Percentiles rank a stretch among this genome's conserved stretches.
Evolutionary conservation across 1,140 invertebrate genomes (phyloP).

Genomic region (Drosophila rhopaloa): DNA sequence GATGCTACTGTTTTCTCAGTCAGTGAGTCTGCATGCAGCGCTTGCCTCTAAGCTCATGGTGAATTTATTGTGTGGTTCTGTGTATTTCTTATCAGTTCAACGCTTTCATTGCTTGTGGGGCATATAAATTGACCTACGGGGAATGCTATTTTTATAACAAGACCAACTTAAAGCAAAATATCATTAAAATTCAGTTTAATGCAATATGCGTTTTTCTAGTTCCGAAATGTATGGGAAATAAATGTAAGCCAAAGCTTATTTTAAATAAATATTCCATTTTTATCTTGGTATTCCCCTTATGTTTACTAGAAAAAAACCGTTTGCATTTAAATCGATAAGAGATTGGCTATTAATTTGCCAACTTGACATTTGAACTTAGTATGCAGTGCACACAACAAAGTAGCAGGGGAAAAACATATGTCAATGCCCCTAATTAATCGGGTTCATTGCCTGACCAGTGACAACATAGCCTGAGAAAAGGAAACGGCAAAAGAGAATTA

Average conservation of each 20-base stretch:
- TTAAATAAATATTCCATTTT: background rate
- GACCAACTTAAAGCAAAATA: background rate
- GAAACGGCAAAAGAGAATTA: slow-evolving; percentile 34
- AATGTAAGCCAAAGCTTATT: too few species aligned
- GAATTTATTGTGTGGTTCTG: slow-evolving; percentile 9
- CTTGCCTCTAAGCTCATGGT: slow-evolving; percentile 2
- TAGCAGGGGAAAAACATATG: slow-evolving; percentile 38
- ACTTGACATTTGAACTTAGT: slow-evolving; percentile 62
- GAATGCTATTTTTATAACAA: background rate
- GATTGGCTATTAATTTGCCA: slow-evolving; percentile 37
- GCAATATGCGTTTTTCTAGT: too few species aligned
- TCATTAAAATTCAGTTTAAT: background rate
- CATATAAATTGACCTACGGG: background rate
- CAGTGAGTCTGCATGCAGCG: background rate
- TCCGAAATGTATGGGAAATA: too few species aligned
- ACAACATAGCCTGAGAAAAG: slow-evolving; percentile 14
- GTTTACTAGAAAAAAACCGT: background rate
- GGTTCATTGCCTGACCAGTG: slow-evolving; percentile 74
- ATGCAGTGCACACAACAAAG: background rate
- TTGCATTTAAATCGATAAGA: slow-evolving; percentile 18
- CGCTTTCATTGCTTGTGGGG: background rate
- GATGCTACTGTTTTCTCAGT: slow-evolving; percentile 5
- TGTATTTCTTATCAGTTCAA: slow-evolving; percentile 48
- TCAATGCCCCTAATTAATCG: slow-evolving; percentile 76
- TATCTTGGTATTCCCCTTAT: background rate